Percentiles rank a stretch among this genome's conserved stretches.
Conservation (phyloP, 64 coral and sea anemone genomes). For the Stichodactyla helianthus region DNA sequence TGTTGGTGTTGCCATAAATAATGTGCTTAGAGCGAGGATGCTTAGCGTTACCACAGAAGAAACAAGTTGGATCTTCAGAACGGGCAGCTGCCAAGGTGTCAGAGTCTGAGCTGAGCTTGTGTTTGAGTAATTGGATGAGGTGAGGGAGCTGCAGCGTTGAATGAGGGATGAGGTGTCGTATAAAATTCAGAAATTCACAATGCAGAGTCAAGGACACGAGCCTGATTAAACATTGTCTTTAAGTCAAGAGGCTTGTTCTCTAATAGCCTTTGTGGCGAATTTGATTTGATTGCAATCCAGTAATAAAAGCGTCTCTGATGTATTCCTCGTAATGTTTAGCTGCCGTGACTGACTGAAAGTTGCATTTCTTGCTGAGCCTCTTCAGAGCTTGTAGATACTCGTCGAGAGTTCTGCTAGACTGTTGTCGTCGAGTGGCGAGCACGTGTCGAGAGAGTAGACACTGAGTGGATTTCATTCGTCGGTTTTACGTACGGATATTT, state of each 20-base stretch:
- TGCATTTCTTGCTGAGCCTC: constrained; percentile 37
- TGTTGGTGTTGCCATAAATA: background rate
- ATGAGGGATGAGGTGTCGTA: too few species aligned
- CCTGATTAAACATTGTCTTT: constrained; percentile 44
- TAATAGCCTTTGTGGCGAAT: constrained; percentile 42
- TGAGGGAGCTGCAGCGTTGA: too few species aligned
- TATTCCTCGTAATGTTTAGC: constrained; percentile 1
- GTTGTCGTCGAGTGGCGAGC: constrained; percentile 29
- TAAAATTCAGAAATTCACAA: too few species aligned
- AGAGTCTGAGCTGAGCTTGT: background rate
- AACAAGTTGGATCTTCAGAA: constrained; percentile 23
- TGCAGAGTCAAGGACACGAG: constrained; percentile 38
- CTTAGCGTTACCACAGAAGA: constrained; percentile 48
- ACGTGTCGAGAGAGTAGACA: constrained; percentile 4
- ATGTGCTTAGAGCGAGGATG: constrained; percentile 4
- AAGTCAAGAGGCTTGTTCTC: constrained; percentile 56
- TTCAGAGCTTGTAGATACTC: constrained; percentile 22
- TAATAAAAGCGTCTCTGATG: constrained; percentile 23
- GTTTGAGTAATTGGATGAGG: constrained; percentile 21
- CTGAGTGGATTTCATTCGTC: constrained; percentile 45
- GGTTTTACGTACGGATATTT: constrained; percentile 39
- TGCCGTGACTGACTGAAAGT: constrained; percentile 17
- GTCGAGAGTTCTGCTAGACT: constrained; percentile 4
- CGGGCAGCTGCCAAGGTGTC: constrained; percentile 18
- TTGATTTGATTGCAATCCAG: constrained; percentile 22